phyloP scores from a whole-genome alignment of 2,888 invertebrate genomes.

The Leptopilina syphax region DNA sequence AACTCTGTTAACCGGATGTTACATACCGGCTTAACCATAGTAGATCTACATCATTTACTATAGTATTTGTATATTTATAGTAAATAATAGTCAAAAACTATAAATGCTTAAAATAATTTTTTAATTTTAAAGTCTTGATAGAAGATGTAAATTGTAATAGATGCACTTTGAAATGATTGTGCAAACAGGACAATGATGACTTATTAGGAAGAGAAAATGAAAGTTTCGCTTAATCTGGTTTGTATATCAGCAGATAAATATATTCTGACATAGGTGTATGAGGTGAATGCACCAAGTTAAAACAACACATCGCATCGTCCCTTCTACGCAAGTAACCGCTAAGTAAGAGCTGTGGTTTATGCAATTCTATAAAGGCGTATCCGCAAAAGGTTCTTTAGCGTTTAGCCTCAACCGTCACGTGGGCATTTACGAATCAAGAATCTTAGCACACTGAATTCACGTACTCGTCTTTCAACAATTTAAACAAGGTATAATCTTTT shows the following conservation, averaged over 20 bases:
- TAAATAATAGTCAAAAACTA: too few relatives aligned
- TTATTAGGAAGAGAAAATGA: neutral
- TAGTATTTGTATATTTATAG: neutral
- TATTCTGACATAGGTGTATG: neutral
- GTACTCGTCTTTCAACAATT: neutral
- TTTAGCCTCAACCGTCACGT: constrained; percentile 14
- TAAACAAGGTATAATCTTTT: too few relatives aligned
- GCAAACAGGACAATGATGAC: neutral
- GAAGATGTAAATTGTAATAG: too few relatives aligned
- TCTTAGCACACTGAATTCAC: neutral
- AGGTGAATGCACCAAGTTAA: constrained; percentile 30
- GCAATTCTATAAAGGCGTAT: constrained; percentile 40
- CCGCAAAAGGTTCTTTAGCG: constrained; percentile 1
- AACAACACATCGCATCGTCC: constrained; percentile 36
- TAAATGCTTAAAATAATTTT: too few relatives aligned
- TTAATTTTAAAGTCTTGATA: too few relatives aligned
- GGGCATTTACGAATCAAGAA: constrained; percentile 17
- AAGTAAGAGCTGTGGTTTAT: constrained; percentile 40
- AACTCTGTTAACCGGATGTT: constrained; percentile 26
- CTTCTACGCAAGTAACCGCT: constrained; percentile 39
- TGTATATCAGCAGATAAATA: neutral
- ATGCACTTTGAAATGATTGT: neutral
- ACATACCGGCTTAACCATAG: constrained; percentile 5
- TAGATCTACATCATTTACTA: neutral
- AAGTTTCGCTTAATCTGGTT: neutral